These are phyloP conservation scores for Paracanthobrama guichenoti DNA, from an alignment of 2,113 vertebrate genomes.

Conservation along the genomic window DNA sequence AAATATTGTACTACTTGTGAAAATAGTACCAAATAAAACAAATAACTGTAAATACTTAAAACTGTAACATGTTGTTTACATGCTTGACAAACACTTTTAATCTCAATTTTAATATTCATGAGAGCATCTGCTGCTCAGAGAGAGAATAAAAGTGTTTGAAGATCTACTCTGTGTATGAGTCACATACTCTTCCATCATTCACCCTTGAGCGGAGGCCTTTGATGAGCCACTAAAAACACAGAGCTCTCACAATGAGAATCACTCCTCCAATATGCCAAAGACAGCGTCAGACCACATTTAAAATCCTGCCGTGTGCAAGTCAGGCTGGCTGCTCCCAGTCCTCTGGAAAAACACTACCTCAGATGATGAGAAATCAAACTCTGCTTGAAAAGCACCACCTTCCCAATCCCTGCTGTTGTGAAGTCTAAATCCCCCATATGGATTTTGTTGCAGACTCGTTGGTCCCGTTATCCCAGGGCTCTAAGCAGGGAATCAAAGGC, in stretches of 20 bases:
- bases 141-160: conserved; percentile 30
- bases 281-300: conserved; percentile 22
- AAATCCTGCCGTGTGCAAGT: conserved; percentile 28
- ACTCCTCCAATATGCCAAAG: conserved; percentile 43
- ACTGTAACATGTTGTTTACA: background rate
- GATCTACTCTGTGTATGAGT: conserved; percentile 25
- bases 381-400: conserved; percentile 27
- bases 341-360: conserved; percentile 35
- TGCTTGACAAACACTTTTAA: background rate
- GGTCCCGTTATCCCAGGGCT: background rate
- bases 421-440: conserved; percentile 36
- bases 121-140: conserved; percentile 10
- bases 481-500: conserved; percentile 41
- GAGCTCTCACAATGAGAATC: conserved; percentile 31
- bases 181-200: conserved; percentile 44
- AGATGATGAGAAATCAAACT: conserved; percentile 44
- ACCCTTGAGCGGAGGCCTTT: conserved; percentile 25
- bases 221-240: conserved; percentile 9
- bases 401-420: conserved; percentile 21
- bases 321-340: conserved; percentile 11
- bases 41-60: too few species aligned
- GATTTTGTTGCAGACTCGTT: conserved; percentile 39
- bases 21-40: too few species aligned
- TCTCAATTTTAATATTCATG: conserved; percentile 38
- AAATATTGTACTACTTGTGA: too few species aligned